phyloP scores from a whole-genome alignment of 2,888 invertebrate genomes.

The Harpalus rubripes region DNA sequence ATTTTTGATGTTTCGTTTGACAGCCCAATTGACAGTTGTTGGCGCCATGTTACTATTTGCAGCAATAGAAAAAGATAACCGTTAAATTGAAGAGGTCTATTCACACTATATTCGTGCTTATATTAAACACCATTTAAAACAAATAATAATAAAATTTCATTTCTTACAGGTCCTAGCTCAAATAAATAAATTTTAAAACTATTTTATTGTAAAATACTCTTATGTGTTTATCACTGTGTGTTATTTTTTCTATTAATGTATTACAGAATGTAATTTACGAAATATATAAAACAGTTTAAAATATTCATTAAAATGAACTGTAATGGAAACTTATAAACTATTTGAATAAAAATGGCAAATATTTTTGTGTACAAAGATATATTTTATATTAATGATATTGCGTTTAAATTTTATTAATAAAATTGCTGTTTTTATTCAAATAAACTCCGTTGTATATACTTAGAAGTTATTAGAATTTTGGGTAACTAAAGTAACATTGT shows the following conservation, averaged over 20 bases:
- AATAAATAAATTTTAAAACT: conserved; percentile 14
- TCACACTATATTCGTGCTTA: no score
- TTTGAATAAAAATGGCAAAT: conserved; percentile 39
- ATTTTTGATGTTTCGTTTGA: no score
- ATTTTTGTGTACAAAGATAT: background rate
- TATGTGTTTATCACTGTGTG: conserved; percentile 33
- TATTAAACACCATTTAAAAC: no score
- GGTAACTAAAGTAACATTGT: conserved; percentile 65
- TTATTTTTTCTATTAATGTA: conserved; percentile 49
- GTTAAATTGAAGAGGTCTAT: no score
- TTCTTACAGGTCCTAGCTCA: background rate
- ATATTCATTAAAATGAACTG: conserved; percentile 40
- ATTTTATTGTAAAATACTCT: conserved; percentile 39
- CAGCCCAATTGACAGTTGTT: no score
- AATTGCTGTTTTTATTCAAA: conserved; percentile 60
- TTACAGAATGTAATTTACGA: conserved; percentile 45
- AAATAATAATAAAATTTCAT: no score
- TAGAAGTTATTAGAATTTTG: conserved; percentile 64
- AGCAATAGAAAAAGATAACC: no score
- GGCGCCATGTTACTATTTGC: no score
- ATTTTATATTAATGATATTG: conserved; percentile 20
- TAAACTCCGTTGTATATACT: conserved; percentile 62
- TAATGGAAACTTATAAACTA: conserved; percentile 50
- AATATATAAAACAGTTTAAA: conserved; percentile 58
- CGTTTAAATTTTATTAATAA: background rate